Base-by-base conservation (phyloP, 2,888 invertebrate species). In the Ferdinandea cuprea region DNA sequence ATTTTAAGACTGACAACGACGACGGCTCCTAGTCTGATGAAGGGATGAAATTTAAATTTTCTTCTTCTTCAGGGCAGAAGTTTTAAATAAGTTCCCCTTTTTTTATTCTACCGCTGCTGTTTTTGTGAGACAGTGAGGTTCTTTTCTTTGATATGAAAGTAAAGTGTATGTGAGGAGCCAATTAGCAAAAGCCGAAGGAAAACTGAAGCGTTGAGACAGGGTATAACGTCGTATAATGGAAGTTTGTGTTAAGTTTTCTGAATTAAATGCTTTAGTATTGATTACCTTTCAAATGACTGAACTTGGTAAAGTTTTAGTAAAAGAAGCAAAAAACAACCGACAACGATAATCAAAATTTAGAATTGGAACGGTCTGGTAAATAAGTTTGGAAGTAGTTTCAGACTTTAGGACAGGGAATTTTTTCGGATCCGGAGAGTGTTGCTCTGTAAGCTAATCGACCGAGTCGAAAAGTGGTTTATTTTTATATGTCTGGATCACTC, bases 1-100 rank as follows among this genome's bases (percentile, higher is more conserved):
- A 71, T 59, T 76, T 58, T 28, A 30, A 56, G 40, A 71, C 32
- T 63, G 77, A 71, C 56, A 56, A 35, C n/a, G 52, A n/a, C 40
- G 40, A 17, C 40, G 5, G 17, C 5, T 58, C 4, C 44, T 15
- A 28, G 6, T 7, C 7, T 25, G 21, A 13, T 13, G 21, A 30
- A 40, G 48, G 48, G 15, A 44, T 32, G 28, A 32, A 69, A 48
- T 69, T 48, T 58, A 59, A 48, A 71, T 59, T 59, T 59, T 15
- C 19, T 50, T n/a, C 3, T 19, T 9, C 15, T 9, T 8, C n/a
- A n/a, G 7, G 37, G 40, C 50, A 59, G 59, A 71, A 40, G 48
- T 71, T 69, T 58, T 48, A 59, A 69, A 58, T 58, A 69, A 69
- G 69, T 48, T 58, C 28, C 32, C 4, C 21, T 32, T 63, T 44